Conservation (phyloP, 2,888 invertebrate species). For the Caenorhabditis macrosperma region DNA sequence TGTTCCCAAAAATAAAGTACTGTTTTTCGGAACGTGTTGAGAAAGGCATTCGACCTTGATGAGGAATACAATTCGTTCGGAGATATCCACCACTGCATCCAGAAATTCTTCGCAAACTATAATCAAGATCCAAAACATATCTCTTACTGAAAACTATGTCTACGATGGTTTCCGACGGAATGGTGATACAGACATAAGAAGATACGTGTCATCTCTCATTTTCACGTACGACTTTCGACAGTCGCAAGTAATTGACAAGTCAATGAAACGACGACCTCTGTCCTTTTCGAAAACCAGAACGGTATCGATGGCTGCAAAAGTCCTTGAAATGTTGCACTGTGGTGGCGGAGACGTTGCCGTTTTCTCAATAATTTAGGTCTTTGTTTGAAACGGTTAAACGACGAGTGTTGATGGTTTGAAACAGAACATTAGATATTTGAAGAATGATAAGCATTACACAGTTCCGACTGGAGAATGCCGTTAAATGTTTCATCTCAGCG, state of each 20-base stretch:
- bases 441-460: background rate
- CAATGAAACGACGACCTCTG: slow-evolving; percentile 21
- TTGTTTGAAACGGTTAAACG: slow-evolving; percentile 26
- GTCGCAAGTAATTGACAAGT: slow-evolving; percentile 30
- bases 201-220: background rate
- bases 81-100: slow-evolving; percentile 6
- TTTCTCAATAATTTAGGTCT: background rate
- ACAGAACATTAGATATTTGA: background rate
- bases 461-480: background rate
- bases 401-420: background rate
- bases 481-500: background rate
- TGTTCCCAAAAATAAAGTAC: slow-evolving; percentile 27
- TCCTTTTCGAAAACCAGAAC: slow-evolving; percentile 30
- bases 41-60: slow-evolving; percentile 38
- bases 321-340: slow-evolving; percentile 46
- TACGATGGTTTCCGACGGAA: background rate
- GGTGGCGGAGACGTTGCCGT: background rate
- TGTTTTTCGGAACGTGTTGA: slow-evolving; percentile 41
- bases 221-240: background rate
- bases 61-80: slow-evolving; percentile 8
- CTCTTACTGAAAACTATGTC: background rate
- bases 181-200: background rate
- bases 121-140: slow-evolving; percentile 34
- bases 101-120: slow-evolving; percentile 20
- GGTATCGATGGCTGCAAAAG: slow-evolving; percentile 1